Conservation (phyloP, 1,140 invertebrate species). For the Zaprionus camerounensis region DNA sequence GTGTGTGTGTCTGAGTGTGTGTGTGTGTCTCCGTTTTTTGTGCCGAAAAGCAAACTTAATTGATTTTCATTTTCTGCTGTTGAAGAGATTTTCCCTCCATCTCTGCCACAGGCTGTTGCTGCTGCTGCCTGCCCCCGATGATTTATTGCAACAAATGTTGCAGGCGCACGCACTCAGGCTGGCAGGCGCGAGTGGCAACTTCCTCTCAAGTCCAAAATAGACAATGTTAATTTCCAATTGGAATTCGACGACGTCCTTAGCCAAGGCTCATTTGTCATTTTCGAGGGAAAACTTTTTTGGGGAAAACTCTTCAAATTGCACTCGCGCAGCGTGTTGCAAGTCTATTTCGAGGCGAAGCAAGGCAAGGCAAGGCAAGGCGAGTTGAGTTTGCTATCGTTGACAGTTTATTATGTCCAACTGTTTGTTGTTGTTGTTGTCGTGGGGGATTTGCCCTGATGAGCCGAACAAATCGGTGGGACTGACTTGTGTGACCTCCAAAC, state of each 20-base stretch:
- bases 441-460: conserved; percentile 16
- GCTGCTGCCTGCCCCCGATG: conserved; percentile 42
- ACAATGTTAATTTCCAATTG: conserved; percentile 72
- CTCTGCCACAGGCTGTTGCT: conserved; percentile 13
- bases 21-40: conserved; percentile 19
- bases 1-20: conserved; percentile 16
- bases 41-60: conserved; percentile 70
- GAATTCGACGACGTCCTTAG: conserved; percentile 45
- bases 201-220: conserved; percentile 70
- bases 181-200: conserved; percentile 25
- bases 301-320: conserved; percentile 37
- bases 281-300: conserved; percentile 1
- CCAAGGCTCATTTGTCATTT: conserved; percentile 72
- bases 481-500: conserved; percentile 40
- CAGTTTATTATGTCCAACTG: conserved; percentile 80
- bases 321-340: conserved; percentile 42
- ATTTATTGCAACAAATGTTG: conserved; percentile 77
- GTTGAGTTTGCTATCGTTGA: conserved; percentile 59
- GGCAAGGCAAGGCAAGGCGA: too few relatives aligned
- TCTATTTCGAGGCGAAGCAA: conserved; percentile 67
- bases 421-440: conserved; percentile 50
- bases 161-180: conserved; percentile 9
- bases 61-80: conserved; percentile 57
- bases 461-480: conserved; percentile 30
- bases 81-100: conserved; percentile 33